A percentile compares a stretch with the other conserved stretches of the same genome.
Evolutionary conservation across 1,140 invertebrate genomes (phyloP).

Genomic region (Drosophila ironensis): DNA sequence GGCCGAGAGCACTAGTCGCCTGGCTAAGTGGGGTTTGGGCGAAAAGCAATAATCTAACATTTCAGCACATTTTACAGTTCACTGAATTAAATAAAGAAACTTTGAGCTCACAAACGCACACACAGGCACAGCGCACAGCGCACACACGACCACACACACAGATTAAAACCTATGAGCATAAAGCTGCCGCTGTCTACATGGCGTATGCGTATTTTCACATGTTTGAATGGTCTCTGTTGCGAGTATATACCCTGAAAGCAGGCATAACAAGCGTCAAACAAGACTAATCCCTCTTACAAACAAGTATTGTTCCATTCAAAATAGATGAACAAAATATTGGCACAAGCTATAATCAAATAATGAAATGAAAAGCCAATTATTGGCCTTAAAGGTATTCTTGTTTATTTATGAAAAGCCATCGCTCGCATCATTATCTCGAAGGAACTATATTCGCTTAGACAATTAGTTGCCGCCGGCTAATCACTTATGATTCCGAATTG

Average conservation of each 20-base stretch:
- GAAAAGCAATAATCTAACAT: conserved; percentile 80
- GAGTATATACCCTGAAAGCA: neutral
- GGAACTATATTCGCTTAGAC: too few relatives aligned
- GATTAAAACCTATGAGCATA: conserved; percentile 51
- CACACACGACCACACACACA: conserved; percentile 12
- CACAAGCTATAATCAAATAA: neutral
- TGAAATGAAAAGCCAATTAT: too few relatives aligned
- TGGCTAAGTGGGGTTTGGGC: conserved; percentile 29
- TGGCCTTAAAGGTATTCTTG: too few relatives aligned
- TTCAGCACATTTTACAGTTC: conserved; percentile 80
- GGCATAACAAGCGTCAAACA: neutral
- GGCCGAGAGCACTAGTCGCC: conserved; percentile 42
- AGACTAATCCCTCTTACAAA: conserved; percentile 6
- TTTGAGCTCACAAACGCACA: conserved; percentile 49
- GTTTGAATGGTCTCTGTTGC: conserved; percentile 8
- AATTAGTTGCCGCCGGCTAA: too few relatives aligned
- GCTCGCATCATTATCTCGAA: too few relatives aligned
- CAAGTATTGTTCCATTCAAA: neutral
- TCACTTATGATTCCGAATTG: too few relatives aligned
- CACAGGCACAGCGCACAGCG: conserved; percentile 17
- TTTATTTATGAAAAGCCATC: too few relatives aligned
- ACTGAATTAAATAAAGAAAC: conserved; percentile 80
- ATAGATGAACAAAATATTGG: too few relatives aligned
- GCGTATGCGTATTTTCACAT: conserved; percentile 41
- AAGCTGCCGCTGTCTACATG: conserved; percentile 36